Evolutionary conservation across 2,888 invertebrate genomes (phyloP).

Genomic region (Gnatocerus cornutus): DNA sequence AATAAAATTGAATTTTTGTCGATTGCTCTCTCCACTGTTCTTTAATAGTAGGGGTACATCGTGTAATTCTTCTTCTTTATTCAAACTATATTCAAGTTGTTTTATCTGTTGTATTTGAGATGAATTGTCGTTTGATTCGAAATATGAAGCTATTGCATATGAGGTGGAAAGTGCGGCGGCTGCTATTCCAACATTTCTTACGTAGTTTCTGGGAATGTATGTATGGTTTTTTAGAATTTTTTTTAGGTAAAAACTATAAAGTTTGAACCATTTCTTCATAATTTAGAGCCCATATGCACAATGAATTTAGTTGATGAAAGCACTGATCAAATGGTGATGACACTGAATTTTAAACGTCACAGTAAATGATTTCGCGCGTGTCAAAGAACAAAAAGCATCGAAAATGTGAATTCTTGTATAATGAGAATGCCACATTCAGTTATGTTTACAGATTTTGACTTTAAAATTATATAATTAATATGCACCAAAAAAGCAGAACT

Average conservation of each 20-base stretch:
- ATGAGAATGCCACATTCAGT: too few relatives aligned
- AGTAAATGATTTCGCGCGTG: background rate
- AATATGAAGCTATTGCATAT: constrained; percentile 18
- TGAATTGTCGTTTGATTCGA: background rate
- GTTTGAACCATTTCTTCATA: constrained; percentile 33
- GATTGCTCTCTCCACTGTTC: constrained; percentile 17
- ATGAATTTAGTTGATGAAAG: constrained; percentile 4
- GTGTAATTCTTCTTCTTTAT: background rate
- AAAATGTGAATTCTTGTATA: constrained; percentile 6
- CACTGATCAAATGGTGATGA: background rate
- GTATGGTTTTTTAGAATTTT: constrained; percentile 4
- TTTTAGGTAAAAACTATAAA: background rate
- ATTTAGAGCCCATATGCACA: constrained; percentile 15
- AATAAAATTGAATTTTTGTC: constrained; percentile 62
- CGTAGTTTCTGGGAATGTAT: constrained; percentile 2
- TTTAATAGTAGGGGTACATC: background rate
- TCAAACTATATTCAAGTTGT: background rate
- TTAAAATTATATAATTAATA: too few relatives aligned
- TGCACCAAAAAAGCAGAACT: too few relatives aligned
- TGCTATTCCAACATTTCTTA: background rate
- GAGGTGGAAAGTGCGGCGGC: constrained; percentile 22
- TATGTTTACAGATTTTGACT: too few relatives aligned
- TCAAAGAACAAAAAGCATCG: background rate
- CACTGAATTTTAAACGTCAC: background rate
- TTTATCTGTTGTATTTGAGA: background rate